phyloP scores from a whole-genome alignment of 2,888 invertebrate genomes.

The Arctia plantaginis region DNA sequence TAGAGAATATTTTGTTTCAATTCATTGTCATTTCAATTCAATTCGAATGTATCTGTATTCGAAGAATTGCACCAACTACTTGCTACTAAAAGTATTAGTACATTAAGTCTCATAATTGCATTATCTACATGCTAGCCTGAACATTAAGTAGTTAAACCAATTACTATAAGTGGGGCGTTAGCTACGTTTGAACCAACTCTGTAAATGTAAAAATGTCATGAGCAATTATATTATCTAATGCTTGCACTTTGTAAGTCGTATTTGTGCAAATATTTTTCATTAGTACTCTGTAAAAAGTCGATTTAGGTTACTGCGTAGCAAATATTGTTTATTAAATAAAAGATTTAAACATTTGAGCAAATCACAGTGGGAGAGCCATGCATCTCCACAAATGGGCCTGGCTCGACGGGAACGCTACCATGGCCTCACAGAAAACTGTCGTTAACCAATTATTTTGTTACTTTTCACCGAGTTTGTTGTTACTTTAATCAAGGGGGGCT shows the following conservation, averaged over 20 bases:
- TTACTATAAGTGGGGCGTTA: constrained; percentile 46
- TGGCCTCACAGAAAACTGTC: no score
- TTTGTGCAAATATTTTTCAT: neutral
- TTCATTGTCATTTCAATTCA: no score
- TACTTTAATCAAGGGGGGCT: no score
- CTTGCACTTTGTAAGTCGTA: neutral
- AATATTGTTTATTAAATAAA: no score
- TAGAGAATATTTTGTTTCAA: neutral
- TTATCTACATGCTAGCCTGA: constrained; percentile 49
- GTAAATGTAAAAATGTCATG: constrained; percentile 35
- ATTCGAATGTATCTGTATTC: no score
- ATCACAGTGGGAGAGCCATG: neutral
- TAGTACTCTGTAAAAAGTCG: neutral
- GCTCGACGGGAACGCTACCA: no score
- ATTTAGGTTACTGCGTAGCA: neutral
- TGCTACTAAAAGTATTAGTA: constrained; percentile 37
- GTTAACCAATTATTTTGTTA: no score
- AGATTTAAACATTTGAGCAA: neutral
- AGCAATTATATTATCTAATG: neutral
- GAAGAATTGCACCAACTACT: constrained; percentile 7
- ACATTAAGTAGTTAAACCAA: constrained; percentile 53
- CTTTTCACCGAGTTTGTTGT: no score
- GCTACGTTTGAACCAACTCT: constrained; percentile 35
- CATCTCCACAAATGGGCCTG: no score
- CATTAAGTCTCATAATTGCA: constrained; percentile 49